Conservation (phyloP, 2,888 invertebrate genomes). For the Hirtodrosophila cameraria region DNA sequence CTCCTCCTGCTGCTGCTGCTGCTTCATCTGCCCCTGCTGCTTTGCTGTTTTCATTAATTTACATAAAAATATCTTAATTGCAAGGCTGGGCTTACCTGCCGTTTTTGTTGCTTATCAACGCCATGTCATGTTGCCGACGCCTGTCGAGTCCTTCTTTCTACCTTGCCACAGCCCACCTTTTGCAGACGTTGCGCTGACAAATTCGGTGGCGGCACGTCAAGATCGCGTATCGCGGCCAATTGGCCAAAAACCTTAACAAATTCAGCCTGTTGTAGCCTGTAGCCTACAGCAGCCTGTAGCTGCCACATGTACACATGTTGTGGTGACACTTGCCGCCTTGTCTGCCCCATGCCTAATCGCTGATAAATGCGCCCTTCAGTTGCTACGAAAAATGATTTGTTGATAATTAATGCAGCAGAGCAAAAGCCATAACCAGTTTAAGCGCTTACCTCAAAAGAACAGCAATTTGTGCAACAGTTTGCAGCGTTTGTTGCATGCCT, state of each 20-base stretch:
- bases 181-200: conserved; percentile 51
- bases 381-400: conserved; percentile 78
- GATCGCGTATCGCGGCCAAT: conserved; percentile 34
- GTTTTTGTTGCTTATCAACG: conserved; percentile 59
- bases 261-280: conserved; percentile 8
- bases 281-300: conserved; percentile 11
- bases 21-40: conserved; percentile 14
- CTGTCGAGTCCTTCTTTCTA: conserved; percentile 11
- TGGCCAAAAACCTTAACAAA: neutral
- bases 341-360: conserved; percentile 70
- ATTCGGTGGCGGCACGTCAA: conserved; percentile 66
- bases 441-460: conserved; percentile 49
- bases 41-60: conserved; percentile 63
- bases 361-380: conserved; percentile 76
- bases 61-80: conserved; percentile 81
- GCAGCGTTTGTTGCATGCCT: conserved; percentile 26
- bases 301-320: conserved; percentile 65
- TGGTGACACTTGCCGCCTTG: conserved; percentile 4
- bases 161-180: neutral
- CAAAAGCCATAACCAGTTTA: conserved; percentile 57
- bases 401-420: conserved; percentile 75
- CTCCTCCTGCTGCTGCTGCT: neutral
- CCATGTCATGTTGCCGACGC: conserved; percentile 69
- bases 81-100: conserved; percentile 31
- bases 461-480: conserved; percentile 64